Conservation (phyloP, 2,888 invertebrate genomes). For the Fragum fragum region DNA sequence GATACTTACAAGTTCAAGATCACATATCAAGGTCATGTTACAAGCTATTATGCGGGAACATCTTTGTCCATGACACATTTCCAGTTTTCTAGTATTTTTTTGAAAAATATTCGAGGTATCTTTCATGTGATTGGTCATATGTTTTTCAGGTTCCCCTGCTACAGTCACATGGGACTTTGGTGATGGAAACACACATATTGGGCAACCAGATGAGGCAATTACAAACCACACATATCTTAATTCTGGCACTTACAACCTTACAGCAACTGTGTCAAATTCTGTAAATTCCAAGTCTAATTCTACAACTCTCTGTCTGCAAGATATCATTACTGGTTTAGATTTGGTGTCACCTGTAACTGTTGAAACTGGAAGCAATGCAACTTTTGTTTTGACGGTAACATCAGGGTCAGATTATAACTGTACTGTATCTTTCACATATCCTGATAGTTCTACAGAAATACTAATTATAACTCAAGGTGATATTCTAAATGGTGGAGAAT, state of each 20-base stretch:
- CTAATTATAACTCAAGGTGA: constrained; percentile 32
- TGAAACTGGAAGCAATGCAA: constrained; percentile 47
- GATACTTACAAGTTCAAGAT: too few relatives aligned
- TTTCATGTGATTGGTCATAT: too few relatives aligned
- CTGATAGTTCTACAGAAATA: constrained; percentile 55
- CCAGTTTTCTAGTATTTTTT: too few relatives aligned
- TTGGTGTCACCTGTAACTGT: constrained; percentile 39
- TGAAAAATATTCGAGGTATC: too few relatives aligned
- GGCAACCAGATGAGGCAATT: not conserved
- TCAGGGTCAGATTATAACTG: constrained; percentile 81
- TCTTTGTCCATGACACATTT: too few relatives aligned
- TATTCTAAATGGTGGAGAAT: constrained; percentile 35
- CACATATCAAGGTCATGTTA: too few relatives aligned
- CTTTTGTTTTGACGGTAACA: constrained; percentile 66
- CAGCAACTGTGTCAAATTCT: constrained; percentile 75
- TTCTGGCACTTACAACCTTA: constrained; percentile 74
- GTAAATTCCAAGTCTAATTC: constrained; percentile 74
- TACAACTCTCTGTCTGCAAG: constrained; percentile 75
- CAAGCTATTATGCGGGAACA: too few relatives aligned
- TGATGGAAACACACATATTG: constrained; percentile 67
- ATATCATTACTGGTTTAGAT: constrained; percentile 68
- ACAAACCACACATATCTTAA: constrained; percentile 64
- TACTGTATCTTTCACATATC: constrained; percentile 43
- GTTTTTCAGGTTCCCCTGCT: constrained; percentile 78
- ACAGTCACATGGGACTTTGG: constrained; percentile 83